A percentile compares a stretch with the other conserved stretches of the same genome.
Conservation (phyloP, 1,140 invertebrate species). For the Achroia grisella region DNA sequence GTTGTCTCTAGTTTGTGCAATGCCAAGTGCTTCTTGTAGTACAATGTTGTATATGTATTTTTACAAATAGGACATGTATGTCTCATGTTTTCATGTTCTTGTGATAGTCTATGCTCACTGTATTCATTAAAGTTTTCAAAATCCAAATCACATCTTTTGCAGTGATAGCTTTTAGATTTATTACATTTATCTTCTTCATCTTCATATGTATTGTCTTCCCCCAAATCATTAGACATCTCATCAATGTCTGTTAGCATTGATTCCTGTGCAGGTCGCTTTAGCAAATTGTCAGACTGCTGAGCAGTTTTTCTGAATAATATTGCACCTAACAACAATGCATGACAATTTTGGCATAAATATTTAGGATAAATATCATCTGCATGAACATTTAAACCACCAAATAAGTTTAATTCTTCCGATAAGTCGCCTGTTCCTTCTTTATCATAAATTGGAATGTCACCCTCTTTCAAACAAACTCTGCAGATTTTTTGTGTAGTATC, state of each 20-base stretch:
- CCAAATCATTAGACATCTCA: constrained; percentile 1
- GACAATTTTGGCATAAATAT: constrained; percentile 44
- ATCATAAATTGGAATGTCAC: constrained; percentile 41
- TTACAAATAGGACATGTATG: constrained; percentile 43
- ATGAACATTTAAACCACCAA: constrained; percentile 38
- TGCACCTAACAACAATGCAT: constrained; percentile 42
- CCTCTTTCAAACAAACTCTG: constrained; percentile 53
- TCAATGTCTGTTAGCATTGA: constrained; percentile 8
- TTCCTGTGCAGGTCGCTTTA: constrained; percentile 25
- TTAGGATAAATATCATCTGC: constrained; percentile 42
- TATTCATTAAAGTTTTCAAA: constrained; percentile 21
- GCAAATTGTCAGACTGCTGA: constrained; percentile 44
- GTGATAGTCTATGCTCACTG: constrained; percentile 34
- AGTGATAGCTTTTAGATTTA: constrained; percentile 9
- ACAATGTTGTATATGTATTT: constrained; percentile 26
- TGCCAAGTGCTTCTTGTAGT: constrained; percentile 37
- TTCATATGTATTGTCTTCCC: constrained; percentile 6
- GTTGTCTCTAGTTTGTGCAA: constrained; percentile 32
- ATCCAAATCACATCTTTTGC: constrained; percentile 22
- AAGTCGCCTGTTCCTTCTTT: constrained; percentile 21
- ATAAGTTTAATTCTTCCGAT: constrained; percentile 28
- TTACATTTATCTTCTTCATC: constrained; percentile 4
- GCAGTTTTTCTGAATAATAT: constrained; percentile 46
- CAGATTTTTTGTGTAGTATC: constrained; percentile 14
- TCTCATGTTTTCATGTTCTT: constrained; percentile 50